Conservation (phyloP, 2,797 vertebrate genomes). For the Paguma larvata region DNA sequence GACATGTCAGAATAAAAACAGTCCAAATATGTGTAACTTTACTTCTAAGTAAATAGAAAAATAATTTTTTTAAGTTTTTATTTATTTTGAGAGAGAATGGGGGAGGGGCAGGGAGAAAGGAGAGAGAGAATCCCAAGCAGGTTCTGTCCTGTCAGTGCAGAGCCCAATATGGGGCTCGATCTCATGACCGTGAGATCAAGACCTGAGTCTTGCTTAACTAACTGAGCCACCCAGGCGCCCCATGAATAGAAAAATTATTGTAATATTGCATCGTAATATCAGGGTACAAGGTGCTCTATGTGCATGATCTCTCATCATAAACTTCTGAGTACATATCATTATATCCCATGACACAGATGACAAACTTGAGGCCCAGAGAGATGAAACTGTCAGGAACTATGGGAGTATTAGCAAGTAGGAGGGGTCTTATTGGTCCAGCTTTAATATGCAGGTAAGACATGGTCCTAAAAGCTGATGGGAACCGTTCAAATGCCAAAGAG, state of each 20-base stretch:
- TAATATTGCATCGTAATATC: background rate
- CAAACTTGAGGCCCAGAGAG: background rate
- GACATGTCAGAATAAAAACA: background rate
- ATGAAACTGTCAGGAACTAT: background rate
- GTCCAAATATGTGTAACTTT: background rate
- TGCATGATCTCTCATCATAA: background rate
- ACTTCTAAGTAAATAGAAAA: constrained; percentile 28
- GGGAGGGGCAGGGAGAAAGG: too few species aligned
- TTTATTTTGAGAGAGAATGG: too few species aligned
- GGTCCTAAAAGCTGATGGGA: background rate
- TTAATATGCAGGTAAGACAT: background rate
- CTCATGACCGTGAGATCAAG: too few species aligned
- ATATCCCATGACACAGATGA: background rate
- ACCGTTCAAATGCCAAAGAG: background rate
- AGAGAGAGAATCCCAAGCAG: too few species aligned
- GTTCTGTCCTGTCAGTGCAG: too few species aligned
- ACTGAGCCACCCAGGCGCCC: too few species aligned
- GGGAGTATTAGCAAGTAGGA: background rate
- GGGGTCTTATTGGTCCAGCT: background rate
- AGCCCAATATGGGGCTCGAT: too few species aligned
- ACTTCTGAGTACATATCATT: constrained; percentile 26
- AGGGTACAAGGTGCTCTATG: background rate
- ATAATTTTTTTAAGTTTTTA: background rate
- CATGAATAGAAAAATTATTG: background rate
- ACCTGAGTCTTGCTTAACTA: too few species aligned